phyloP scores from a whole-genome alignment of 2,797 vertebrate species.

The Echeneis naucrates region DNA sequence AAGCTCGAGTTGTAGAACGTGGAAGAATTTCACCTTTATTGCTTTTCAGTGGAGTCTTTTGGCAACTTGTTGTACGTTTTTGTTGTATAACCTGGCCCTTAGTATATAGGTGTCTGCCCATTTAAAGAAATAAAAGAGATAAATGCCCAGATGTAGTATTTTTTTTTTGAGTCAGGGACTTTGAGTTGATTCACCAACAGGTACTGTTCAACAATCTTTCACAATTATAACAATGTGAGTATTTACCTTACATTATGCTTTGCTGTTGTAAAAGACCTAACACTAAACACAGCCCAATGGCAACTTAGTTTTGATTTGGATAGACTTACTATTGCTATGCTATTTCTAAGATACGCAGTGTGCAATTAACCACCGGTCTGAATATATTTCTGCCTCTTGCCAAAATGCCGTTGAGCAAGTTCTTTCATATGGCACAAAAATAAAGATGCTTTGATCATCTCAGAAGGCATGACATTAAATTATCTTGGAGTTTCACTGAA shows the following conservation, averaged over 20 bases:
- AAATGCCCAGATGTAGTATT: not conserved
- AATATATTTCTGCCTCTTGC: slow-evolving; percentile 40
- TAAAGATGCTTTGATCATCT: slow-evolving; percentile 67
- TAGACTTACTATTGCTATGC: slow-evolving; percentile 1
- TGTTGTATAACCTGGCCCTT: not conserved
- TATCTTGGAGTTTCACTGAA: slow-evolving; percentile 50
- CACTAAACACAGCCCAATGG: not conserved
- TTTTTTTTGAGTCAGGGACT: not conserved
- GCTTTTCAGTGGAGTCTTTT: not conserved
- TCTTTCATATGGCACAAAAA: slow-evolving; percentile 57
- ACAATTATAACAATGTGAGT: not conserved
- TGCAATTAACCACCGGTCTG: slow-evolving; percentile 36
- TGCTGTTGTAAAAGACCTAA: not conserved
- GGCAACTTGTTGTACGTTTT: not conserved
- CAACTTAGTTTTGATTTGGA: slow-evolving; percentile 1
- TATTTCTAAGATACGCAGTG: slow-evolving; percentile 30
- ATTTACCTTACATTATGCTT: not conserved
- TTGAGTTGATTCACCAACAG: not conserved
- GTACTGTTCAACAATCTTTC: not conserved
- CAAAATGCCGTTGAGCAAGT: slow-evolving; percentile 36
- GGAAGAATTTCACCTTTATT: too few species aligned
- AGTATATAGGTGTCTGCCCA: not conserved
- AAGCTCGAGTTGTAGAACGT: too few species aligned
- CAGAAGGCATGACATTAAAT: slow-evolving; percentile 54
- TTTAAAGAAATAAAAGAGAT: not conserved